phyloP scores from a whole-genome alignment of 2,113 vertebrate genomes.

The Lepidothrix coronata region DNA sequence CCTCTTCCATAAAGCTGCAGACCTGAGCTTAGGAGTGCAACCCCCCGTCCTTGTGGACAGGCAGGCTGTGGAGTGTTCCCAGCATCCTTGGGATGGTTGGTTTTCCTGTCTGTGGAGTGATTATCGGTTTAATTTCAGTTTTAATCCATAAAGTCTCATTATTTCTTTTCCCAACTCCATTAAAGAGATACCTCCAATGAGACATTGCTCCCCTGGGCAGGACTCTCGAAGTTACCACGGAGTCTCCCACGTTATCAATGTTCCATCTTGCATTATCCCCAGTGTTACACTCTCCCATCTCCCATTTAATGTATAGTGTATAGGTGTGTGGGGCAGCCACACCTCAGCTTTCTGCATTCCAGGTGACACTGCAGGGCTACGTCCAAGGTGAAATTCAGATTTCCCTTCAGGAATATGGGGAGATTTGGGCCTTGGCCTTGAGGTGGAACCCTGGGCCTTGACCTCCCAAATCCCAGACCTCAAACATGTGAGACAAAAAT shows the following conservation, averaged over 20 bases:
- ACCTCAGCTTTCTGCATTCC: background rate
- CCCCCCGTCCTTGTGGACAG: background rate
- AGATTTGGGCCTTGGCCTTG: background rate
- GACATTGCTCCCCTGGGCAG: background rate
- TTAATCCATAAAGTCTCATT: constrained; percentile 28
- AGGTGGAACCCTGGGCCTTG: background rate
- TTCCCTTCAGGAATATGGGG: background rate
- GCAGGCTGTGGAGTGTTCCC: background rate
- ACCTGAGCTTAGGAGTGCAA: fast-evolving
- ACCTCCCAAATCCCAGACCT: background rate
- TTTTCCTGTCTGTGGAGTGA: background rate
- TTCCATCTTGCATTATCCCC: background rate
- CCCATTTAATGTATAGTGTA: background rate
- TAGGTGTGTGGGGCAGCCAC: background rate
- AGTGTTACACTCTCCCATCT: background rate
- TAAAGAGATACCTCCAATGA: background rate
- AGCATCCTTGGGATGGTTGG: background rate
- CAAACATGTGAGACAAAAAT: background rate
- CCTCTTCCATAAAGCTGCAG: background rate
- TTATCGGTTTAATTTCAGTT: background rate
- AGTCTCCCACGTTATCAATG: background rate
- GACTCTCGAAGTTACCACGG: background rate
- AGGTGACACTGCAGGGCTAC: background rate
- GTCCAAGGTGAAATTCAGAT: background rate
- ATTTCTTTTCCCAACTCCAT: background rate